A percentile compares a stretch with the other conserved stretches of the same genome.
These are phyloP conservation scores for Caenorhabditis sp. DNA, from an alignment of 2,888 invertebrate species.

Conservation along the genomic window DNA sequence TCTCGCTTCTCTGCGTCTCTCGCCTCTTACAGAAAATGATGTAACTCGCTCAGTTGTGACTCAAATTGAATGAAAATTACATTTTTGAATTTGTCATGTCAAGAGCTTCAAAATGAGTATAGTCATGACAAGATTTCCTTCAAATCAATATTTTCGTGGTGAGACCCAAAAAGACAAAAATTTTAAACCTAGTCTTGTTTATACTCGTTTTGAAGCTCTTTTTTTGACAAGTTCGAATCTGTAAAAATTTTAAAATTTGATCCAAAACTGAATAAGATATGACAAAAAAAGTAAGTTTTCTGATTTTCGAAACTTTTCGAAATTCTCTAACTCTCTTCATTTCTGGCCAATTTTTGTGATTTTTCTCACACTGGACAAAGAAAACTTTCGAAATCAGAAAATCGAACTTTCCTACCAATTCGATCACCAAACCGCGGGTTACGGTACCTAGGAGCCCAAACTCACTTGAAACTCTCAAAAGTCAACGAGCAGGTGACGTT, in stretches of 20 bases:
- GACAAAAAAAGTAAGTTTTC: not conserved
- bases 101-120: not conserved
- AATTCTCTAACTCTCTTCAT: no score
- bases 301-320: not conserved
- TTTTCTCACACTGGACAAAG: no score
- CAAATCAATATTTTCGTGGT: not conserved
- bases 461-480: slow-evolving; percentile 83
- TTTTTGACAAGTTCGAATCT: not conserved
- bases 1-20: not conserved
- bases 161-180: not conserved
- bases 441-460: not conserved
- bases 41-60: not conserved
- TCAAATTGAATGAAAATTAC: not conserved
- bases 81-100: not conserved
- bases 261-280: not conserved
- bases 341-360: not conserved
- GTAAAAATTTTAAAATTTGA: not conserved
- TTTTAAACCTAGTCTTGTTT: not conserved
- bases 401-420: not conserved
- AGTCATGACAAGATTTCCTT: not conserved
- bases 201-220: not conserved
- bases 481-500: slow-evolving; percentile 83
- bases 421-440: not conserved
- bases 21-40: not conserved
- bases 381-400: no score